Evolutionary conservation across 2,797 vertebrate genomes (phyloP).

Genomic region (Champsocephalus esox): DNA sequence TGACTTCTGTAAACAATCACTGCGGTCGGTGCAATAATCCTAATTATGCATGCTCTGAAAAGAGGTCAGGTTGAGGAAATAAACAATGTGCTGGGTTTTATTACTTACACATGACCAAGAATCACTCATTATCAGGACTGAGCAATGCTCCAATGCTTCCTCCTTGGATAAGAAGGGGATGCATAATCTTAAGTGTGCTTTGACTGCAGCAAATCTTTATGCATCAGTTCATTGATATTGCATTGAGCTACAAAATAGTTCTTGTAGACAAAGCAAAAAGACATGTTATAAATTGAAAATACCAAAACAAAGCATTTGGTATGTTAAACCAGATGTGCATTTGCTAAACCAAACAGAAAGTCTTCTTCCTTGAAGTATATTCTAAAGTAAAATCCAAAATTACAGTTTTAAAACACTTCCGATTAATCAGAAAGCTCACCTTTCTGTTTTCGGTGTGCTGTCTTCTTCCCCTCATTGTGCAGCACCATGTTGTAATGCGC

Average conservation of each 20-base stretch:
- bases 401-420: neutral
- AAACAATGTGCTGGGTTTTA: constrained; percentile 63
- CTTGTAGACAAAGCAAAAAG: neutral
- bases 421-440: neutral
- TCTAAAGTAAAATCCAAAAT: neutral
- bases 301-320: neutral
- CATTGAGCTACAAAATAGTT: neutral
- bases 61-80: constrained; percentile 68
- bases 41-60: constrained; percentile 47
- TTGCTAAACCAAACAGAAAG: too few species aligned
- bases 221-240: neutral
- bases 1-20: constrained; percentile 50
- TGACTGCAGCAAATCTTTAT: neutral
- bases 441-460: neutral
- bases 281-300: neutral
- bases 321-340: neutral
- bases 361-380: too few species aligned
- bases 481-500: neutral
- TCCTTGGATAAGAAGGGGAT: constrained; percentile 21
- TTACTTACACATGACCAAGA: constrained; percentile 71
- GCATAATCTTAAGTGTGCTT: neutral
- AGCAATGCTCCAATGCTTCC: constrained; percentile 1
- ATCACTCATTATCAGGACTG: constrained; percentile 53
- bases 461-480: neutral
- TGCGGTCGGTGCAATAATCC: constrained; percentile 57